phyloP scores from a whole-genome alignment of 2,888 invertebrate species.

The Candidula unifasciata region DNA sequence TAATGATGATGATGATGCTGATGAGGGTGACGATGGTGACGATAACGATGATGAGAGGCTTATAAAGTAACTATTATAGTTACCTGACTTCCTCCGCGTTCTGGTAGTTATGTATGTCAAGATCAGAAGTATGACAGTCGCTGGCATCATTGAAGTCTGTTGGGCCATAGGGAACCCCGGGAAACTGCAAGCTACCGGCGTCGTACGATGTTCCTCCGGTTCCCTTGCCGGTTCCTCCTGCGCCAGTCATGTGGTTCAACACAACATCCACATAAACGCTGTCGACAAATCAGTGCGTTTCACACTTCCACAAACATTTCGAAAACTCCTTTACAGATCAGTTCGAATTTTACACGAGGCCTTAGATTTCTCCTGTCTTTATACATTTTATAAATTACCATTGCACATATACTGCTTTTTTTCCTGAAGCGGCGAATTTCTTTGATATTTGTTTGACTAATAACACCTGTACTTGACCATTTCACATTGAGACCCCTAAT shows the following conservation, averaged over 20 bases:
- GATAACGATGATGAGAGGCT: not conserved
- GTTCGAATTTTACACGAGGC: too few species aligned
- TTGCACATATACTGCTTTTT: too few species aligned
- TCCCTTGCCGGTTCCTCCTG: conserved; percentile 81
- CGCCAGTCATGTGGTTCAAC: conserved; percentile 90
- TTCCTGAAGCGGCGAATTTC: too few species aligned
- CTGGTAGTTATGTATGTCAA: conserved; percentile 70
- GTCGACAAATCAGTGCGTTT: not conserved
- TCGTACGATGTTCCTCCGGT: conserved; percentile 80
- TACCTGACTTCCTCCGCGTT: conserved; percentile 61
- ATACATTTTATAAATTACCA: too few species aligned
- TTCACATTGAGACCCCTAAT: too few species aligned
- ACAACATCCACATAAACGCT: conserved; percentile 89
- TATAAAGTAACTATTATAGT: not conserved
- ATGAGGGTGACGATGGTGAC: too few species aligned
- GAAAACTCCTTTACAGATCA: too few species aligned
- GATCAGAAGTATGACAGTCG: conserved; percentile 79
- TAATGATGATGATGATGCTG: too few species aligned
- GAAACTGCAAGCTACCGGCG: conserved; percentile 67
- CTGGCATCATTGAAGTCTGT: conserved; percentile 82
- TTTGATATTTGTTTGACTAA: too few species aligned
- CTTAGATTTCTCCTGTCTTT: too few species aligned
- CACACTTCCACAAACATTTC: too few species aligned
- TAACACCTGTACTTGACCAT: too few species aligned
- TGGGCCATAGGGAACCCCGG: conserved; percentile 78